phyloP scores from a whole-genome alignment of 2,888 invertebrate genomes.

The Mantis religiosa region DNA sequence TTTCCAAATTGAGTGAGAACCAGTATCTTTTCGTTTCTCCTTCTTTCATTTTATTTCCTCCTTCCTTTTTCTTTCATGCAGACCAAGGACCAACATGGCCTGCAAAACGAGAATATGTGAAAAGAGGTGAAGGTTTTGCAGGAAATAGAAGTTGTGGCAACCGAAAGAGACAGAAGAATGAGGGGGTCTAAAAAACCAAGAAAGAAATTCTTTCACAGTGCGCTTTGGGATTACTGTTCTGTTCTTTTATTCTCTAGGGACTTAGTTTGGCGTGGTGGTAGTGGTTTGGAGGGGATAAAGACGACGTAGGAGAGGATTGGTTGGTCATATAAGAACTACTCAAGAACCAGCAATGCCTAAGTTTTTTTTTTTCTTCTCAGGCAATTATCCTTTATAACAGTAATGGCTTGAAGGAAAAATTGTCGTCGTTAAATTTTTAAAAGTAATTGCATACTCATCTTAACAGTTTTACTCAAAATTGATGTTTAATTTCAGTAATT shows the following conservation, averaged over 20 bases:
- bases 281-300: neutral
- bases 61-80: neutral
- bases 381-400: no score
- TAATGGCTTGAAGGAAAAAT: no score
- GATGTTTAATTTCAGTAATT: no score
- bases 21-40: neutral
- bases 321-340: neutral
- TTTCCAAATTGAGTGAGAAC: constrained; percentile 10
- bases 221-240: constrained; percentile 1
- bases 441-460: no score
- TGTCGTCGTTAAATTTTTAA: no score
- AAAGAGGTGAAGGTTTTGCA: neutral
- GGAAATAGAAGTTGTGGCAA: neutral
- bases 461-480: no score
- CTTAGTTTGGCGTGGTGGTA: neutral
- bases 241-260: constrained; percentile 8
- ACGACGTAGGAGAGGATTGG: neutral
- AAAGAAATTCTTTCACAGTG: neutral
- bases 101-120: neutral
- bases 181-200: neutral
- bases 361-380: neutral
- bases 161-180: neutral
- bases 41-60: neutral
- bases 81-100: neutral
- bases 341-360: neutral